Conservation (phyloP, 2,888 invertebrate species). For the Caenorhabditis virilis region DNA sequence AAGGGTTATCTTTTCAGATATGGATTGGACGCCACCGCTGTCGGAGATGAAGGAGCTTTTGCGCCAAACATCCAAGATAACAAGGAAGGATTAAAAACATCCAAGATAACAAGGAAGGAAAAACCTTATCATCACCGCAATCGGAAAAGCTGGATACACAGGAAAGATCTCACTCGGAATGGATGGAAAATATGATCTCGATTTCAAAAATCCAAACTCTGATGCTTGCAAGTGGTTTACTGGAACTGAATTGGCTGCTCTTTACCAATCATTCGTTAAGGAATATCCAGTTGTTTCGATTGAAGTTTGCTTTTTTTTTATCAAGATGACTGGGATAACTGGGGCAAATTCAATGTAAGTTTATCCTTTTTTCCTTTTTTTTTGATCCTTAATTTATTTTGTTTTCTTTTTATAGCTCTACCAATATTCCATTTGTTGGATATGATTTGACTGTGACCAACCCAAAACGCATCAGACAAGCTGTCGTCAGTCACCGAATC, state of each 20-base stretch:
- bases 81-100: too few species aligned
- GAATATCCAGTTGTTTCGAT: constrained; percentile 91
- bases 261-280: constrained; percentile 88
- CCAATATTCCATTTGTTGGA: constrained; percentile 72
- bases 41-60: constrained; percentile 99
- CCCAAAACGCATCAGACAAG: constrained; percentile 88
- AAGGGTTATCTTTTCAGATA: too few species aligned
- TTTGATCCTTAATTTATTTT: too few species aligned
- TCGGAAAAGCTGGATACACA: constrained; percentile 86
- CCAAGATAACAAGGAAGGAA: constrained; percentile 88
- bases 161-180: constrained; percentile 95
- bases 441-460: constrained; percentile 96
- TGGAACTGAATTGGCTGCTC: constrained; percentile 81
- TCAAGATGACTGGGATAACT: constrained; percentile 97
- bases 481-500: constrained; percentile 95
- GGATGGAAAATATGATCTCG: constrained; percentile 90
- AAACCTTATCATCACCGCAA: constrained; percentile 69
- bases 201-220: constrained; percentile 90
- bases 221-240: constrained; percentile 77
- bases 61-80: constrained; percentile 96
- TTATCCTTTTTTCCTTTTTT: background rate
- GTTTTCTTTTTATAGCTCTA: constrained; percentile 20
- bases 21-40: constrained; percentile 93
- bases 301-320: constrained; percentile 99
- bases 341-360: constrained; percentile 73